phyloP scores from a whole-genome alignment of 92 coral and sea anemone species.

The Zoanthus sansibaricus region DNA sequence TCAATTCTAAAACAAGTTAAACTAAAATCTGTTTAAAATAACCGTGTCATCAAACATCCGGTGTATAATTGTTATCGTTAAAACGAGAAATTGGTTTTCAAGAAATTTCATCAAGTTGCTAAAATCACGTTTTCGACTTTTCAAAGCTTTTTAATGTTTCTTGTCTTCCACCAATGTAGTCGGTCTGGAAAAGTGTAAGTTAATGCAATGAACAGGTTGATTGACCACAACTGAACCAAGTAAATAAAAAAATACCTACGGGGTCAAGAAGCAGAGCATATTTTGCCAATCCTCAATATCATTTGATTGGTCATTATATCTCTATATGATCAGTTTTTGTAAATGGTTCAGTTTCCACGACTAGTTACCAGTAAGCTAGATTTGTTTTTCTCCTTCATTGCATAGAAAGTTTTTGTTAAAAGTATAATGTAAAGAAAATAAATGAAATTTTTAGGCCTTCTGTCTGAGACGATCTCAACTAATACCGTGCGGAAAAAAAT shows the following conservation, averaged over 20 bases:
- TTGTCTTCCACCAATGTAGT: not conserved
- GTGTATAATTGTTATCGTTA: slow-evolving; percentile 18
- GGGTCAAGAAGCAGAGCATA: too few relatives aligned
- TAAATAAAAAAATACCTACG: not conserved
- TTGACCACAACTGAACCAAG: slow-evolving; percentile 5
- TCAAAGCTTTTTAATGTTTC: not conserved
- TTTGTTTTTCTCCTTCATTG: too few relatives aligned
- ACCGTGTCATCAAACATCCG: slow-evolving; percentile 30
- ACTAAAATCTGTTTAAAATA: slow-evolving; percentile 46
- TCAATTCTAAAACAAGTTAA: slow-evolving; percentile 16
- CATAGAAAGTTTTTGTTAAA: too few relatives aligned
- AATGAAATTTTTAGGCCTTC: too few relatives aligned
- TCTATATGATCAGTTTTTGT: too few relatives aligned
- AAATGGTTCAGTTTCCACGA: too few relatives aligned
- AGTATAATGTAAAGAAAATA: too few relatives aligned
- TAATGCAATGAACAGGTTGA: not conserved
- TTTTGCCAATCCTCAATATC: too few relatives aligned
- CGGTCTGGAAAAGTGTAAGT: not conserved
- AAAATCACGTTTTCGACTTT: not conserved
- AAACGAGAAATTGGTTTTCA: not conserved
- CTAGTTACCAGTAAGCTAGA: too few relatives aligned
- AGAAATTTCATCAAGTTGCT: slow-evolving; percentile 13
- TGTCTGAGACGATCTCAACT: too few relatives aligned
- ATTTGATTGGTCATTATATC: too few relatives aligned
- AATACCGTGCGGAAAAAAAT: too few relatives aligned